Base-by-base conservation (phyloP, 2,888 invertebrate genomes). In the Saturnia pavonia region DNA sequence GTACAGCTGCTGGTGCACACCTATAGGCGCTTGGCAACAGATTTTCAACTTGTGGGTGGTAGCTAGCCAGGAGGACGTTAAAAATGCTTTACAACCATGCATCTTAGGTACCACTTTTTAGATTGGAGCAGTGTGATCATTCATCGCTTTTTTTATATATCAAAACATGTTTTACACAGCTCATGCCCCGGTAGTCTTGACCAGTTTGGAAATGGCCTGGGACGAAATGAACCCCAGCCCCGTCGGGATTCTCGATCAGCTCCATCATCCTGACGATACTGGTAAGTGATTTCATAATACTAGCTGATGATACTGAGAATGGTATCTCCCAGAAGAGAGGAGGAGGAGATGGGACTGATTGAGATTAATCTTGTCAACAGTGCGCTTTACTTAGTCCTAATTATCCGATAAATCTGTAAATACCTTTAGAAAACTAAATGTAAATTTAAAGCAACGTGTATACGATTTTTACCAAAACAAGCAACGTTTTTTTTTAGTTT, bases 211-310 rank as follows among this genome's bases (percentile, higher is more conserved):
- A 67, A 95, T 97, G 83, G 97, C 98, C 0, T 99, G 99, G 99
- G 96, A 96, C 11, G 95, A 96, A 60, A 97, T 98, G 96, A 96
- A 96, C 81, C 97, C 98, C 0, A 96, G 97, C 57, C 98, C 99
- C 0, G 97, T 98, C 40, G 99, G 99, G 7, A 97, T 99, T 79
- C 90, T 99, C 70, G 98, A 99, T 91, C 98, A 98, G 81, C 88
- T 99, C 82, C 97, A 97, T 77, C 95, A 96, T 71, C 95, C 96
- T 0, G 96, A 96, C 3, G 96, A 96, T 73, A 94, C 95, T 69
- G 95, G 96, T 88, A 77, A 76, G 84, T 76, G 60, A 0, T 42
- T 6, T 12, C 12, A 16, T 40, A 40, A 57, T 43, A 45, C n/a
- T 16, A 1, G 4, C 25, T 14, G 22, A 51, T 54, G 54, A 9